Conservation (phyloP, 2,797 vertebrate genomes). For the Argyrosomus regius region DNA sequence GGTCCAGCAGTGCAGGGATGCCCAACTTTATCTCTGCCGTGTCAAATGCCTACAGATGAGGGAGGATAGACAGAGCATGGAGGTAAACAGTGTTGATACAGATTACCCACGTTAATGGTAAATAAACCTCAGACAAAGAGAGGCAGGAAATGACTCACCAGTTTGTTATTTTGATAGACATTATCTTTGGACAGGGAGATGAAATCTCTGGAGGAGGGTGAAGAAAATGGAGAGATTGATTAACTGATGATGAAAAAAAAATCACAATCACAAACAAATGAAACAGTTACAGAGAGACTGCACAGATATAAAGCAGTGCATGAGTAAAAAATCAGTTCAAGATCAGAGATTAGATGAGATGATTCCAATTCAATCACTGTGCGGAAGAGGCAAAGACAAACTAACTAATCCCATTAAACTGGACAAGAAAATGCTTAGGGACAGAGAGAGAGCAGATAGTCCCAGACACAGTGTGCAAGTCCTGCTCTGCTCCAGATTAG, state of each 20-base stretch:
- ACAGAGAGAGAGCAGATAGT: constrained; percentile 47
- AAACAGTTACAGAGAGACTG: neutral
- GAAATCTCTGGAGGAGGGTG: constrained; percentile 87
- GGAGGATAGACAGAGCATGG: neutral
- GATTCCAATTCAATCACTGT: neutral
- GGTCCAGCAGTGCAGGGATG: constrained; percentile 90
- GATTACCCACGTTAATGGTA: neutral
- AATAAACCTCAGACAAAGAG: neutral
- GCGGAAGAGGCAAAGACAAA: constrained; percentile 22
- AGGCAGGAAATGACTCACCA: constrained; percentile 86
- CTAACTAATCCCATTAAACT: constrained; percentile 37
- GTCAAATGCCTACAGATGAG: constrained; percentile 79
- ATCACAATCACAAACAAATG: neutral
- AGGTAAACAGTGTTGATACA: neutral
- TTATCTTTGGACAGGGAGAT: constrained; percentile 92
- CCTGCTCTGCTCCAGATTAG: constrained; percentile 55
- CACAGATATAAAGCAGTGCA: neutral
- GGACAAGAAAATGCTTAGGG: constrained; percentile 39
- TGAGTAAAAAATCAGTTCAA: neutral
- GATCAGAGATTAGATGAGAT: neutral
- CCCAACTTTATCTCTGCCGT: constrained; percentile 91
- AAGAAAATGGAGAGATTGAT: constrained; percentile 21
- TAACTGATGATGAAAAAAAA: constrained; percentile 2
- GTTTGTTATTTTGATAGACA: constrained; percentile 90
- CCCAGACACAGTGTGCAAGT: constrained; percentile 13